Percentiles rank a stretch among this genome's conserved stretches.
phyloP scores from a whole-genome alignment of 2,888 invertebrate species.

The Ormyrus pomaceus region DNA sequence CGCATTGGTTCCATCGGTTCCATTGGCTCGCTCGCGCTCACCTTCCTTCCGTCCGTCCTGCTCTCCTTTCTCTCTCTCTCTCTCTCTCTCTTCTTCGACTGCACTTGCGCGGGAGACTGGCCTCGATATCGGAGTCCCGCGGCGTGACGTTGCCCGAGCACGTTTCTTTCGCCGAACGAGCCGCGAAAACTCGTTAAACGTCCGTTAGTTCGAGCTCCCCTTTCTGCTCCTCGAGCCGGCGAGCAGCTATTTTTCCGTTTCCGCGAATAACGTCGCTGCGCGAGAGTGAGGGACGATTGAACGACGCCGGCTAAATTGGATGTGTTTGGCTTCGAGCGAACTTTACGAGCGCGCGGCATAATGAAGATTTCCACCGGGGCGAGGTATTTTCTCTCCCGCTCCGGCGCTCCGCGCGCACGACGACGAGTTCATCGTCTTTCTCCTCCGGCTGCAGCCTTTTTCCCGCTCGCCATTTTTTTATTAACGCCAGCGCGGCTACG shows the following conservation, averaged over 20 bases:
- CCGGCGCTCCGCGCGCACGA: neutral
- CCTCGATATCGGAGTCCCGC: conserved; percentile 62
- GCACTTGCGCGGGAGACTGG: conserved; percentile 54
- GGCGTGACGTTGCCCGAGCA: conserved; percentile 59
- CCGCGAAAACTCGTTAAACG: conserved; percentile 58
- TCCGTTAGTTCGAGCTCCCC: conserved; percentile 29
- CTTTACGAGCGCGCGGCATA: conserved; percentile 47
- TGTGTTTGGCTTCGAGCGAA: conserved; percentile 51
- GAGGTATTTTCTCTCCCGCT: conserved; percentile 31
- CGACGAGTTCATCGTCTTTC: conserved; percentile 28
- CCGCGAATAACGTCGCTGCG: conserved; percentile 56
- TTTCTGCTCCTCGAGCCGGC: conserved; percentile 13
- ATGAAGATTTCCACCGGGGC: conserved; percentile 47
- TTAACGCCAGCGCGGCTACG: conserved; percentile 1
- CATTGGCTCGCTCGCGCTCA: conserved; percentile 70
- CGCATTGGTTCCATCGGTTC: conserved; percentile 75
- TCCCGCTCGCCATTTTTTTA: conserved; percentile 21
- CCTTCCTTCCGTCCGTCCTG: conserved; percentile 59
- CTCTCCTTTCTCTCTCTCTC: conserved; percentile 40
- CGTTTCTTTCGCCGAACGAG: conserved; percentile 51
- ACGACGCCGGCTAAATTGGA: conserved; percentile 50
- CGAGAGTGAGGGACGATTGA: conserved; percentile 45
- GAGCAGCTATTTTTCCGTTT: conserved; percentile 60
- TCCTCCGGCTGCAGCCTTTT: neutral
- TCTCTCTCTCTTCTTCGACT: conserved; percentile 17